Evolutionary conservation across 1,140 invertebrate species (phyloP).

Genomic region (Idris sp.): DNA sequence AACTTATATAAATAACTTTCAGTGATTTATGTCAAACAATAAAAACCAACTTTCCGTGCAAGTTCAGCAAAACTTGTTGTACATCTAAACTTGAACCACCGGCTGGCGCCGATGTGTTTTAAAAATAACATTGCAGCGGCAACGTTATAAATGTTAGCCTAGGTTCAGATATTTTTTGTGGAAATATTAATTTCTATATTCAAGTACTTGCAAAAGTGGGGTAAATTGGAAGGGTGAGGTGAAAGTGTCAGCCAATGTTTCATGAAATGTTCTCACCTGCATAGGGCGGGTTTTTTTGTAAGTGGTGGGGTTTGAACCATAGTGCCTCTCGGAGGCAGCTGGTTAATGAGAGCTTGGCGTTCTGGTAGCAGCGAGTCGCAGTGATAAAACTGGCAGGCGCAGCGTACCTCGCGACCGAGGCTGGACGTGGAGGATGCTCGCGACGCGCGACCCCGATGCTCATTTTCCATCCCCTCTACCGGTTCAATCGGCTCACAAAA

Average conservation of each 20-base stretch:
- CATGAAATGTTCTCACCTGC: constrained; percentile 55
- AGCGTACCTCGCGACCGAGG: constrained; percentile 84
- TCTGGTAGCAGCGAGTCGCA: constrained; percentile 87
- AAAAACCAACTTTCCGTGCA: constrained; percentile 2
- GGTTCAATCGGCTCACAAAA: constrained; percentile 20
- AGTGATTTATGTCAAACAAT: neutral
- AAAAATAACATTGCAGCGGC: constrained; percentile 55
- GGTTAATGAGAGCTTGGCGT: constrained; percentile 81
- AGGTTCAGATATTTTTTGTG: constrained; percentile 44
- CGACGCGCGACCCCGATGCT: constrained; percentile 68
- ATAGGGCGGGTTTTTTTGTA: constrained; percentile 43
- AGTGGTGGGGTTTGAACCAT: constrained; percentile 65
- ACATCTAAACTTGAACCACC: constrained; percentile 23
- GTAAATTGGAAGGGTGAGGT: too few relatives aligned
- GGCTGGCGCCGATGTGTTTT: constrained; percentile 25
- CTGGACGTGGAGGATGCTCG: constrained; percentile 83
- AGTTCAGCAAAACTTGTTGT: constrained; percentile 9
- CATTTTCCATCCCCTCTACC: constrained; percentile 70
- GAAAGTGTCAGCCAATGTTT: neutral
- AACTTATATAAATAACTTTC: neutral
- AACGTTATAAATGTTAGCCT: constrained; percentile 57
- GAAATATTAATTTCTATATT: constrained; percentile 35
- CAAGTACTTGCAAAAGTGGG: constrained; percentile 14
- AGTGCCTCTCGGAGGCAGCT: constrained; percentile 64
- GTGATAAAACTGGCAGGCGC: constrained; percentile 90